These are phyloP conservation scores for Trichogramma pretiosum DNA, from an alignment of 1,140 invertebrate genomes.

Conservation along the genomic window DNA sequence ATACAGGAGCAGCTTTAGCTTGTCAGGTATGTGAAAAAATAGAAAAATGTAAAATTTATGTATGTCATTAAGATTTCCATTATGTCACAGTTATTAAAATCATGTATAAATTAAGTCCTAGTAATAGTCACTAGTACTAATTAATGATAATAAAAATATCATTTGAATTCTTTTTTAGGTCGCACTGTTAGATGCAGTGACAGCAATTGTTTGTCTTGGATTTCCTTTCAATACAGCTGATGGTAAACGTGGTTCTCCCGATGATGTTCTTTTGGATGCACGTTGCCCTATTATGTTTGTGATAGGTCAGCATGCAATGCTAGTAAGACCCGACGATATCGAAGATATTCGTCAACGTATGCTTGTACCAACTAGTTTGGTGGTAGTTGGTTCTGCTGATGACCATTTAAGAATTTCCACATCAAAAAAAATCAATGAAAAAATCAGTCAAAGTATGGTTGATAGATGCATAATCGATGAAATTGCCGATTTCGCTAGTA, in stretches of 20 bases:
- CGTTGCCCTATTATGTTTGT: slow-evolving; percentile 71
- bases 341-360: slow-evolving; percentile 69
- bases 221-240: slow-evolving; percentile 70
- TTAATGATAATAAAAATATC: slow-evolving; percentile 1
- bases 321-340: slow-evolving; percentile 60
- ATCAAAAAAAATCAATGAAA: slow-evolving; percentile 60
- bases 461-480: slow-evolving; percentile 68
- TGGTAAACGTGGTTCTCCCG: slow-evolving; percentile 66
- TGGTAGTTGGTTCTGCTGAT: slow-evolving; percentile 77
- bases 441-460: slow-evolving; percentile 74
- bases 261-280: slow-evolving; percentile 67
- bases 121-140: background rate
- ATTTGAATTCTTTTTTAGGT: slow-evolving; percentile 33
- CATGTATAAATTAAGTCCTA: too few relatives aligned
- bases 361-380: slow-evolving; percentile 64
- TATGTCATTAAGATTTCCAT: too few relatives aligned
- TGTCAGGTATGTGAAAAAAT: slow-evolving; percentile 46
- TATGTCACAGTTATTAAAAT: too few relatives aligned
- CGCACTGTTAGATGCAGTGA: slow-evolving; percentile 57
- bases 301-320: slow-evolving; percentile 66
- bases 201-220: slow-evolving; percentile 69
- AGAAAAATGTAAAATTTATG: too few relatives aligned
- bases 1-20: slow-evolving; percentile 64
- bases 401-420: slow-evolving; percentile 64
- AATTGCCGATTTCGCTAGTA: slow-evolving; percentile 54